These are phyloP conservation scores for Ceratina calcarata DNA, from an alignment of 1,140 invertebrate species.

Conservation along the genomic window DNA sequence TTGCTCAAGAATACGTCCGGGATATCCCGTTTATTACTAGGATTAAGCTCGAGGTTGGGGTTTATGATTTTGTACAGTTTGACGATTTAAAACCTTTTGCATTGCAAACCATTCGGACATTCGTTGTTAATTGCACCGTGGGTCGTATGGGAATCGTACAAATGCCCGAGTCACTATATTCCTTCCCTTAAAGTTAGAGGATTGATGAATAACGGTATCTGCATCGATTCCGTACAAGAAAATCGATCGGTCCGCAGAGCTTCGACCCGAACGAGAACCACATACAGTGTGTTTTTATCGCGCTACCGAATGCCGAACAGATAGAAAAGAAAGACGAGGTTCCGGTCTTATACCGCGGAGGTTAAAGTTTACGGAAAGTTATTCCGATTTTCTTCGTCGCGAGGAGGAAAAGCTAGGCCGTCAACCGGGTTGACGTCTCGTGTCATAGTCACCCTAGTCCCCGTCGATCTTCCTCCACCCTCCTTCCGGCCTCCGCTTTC, in stretches of 20 bases:
- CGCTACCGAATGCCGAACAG: constrained; percentile 58
- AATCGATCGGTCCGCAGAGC: constrained; percentile 43
- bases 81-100: no score
- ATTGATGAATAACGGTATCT: no score
- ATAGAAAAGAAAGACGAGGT: constrained; percentile 66
- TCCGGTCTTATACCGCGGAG: constrained; percentile 72
- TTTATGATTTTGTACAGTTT: not conserved
- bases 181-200: no score
- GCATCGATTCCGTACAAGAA: not conserved
- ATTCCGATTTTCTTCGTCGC: constrained; percentile 71
- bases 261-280: constrained; percentile 47
- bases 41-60: not conserved
- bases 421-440: constrained; percentile 70
- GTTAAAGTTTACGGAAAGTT: constrained; percentile 75
- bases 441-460: constrained; percentile 66
- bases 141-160: no score
- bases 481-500: constrained; percentile 31
- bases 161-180: no score
- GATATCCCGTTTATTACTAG: constrained; percentile 1
- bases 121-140: no score
- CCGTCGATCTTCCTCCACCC: constrained; percentile 47
- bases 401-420: constrained; percentile 53
- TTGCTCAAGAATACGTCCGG: not conserved
- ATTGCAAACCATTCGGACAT: no score
- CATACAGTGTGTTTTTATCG: constrained; percentile 69